Base-by-base conservation (phyloP, 2,113 vertebrate species). In the Prunella fulvescens region DNA sequence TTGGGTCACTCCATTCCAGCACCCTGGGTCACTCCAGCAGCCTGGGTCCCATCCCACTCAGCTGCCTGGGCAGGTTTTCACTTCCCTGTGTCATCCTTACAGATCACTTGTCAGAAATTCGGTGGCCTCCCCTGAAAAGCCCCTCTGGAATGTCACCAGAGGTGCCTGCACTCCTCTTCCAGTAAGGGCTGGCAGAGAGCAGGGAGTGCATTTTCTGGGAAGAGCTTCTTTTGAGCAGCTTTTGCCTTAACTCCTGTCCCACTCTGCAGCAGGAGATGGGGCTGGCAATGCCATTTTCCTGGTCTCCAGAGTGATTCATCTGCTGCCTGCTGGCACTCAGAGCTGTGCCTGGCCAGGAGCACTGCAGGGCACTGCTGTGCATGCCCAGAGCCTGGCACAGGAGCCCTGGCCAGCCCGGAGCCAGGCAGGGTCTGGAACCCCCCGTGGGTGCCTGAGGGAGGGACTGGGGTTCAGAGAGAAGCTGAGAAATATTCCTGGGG, bases 371-470 rank as follows among this genome's bases (percentile, higher is more conserved):
- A 71, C 51, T 26, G 19, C n/a, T 42, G 39, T 24, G 37, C 26
- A 13, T 1, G 4, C 17, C 8, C 58, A 67, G 23, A 35, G 20
- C 39, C 50, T 19, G 45, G 70, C 6, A 16, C 40, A 24, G 50
- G 35, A 70, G 17, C 14, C 24, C 57, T 29, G 28, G 11, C 6
- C 4, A 1, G 4, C 17, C 72, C 57, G 58, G 28, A 29, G 56
- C 9, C 4, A 18, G 20, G 20, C 45, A 57, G 56, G 10, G 31
- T n/a, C 78, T 74, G 62, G 33, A 28, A 51, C 7, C n/a, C 31
- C 24, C n/a, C 25, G 0, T 3, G 25, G 6, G 7, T 29, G 39
- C 58, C 53, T 10, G 47, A 12, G 10, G 19, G 31, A 1, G 0
- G 37, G 37, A 22, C 15, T 48, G 60, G 33, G 14, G 6, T n/a